phyloP scores from a whole-genome alignment of 2,888 invertebrate species.

The Criorhina ranunculi region DNA sequence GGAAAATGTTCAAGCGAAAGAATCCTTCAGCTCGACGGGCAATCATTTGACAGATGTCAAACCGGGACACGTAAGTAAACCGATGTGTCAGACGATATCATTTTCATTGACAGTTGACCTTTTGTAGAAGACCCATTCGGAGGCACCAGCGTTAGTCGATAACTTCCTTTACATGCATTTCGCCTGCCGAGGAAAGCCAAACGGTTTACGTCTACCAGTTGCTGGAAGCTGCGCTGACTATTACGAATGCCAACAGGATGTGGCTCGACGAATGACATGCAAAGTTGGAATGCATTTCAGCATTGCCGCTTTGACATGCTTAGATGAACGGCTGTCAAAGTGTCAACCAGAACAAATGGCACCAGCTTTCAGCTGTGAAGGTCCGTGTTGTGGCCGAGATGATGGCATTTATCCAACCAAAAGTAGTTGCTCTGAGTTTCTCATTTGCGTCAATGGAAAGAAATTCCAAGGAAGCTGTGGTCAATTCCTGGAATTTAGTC shows the following conservation, averaged over 20 bases:
- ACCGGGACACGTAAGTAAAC: constrained; percentile 52
- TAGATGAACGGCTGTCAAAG: constrained; percentile 50
- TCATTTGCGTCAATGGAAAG: constrained; percentile 35
- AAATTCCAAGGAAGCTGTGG: constrained; percentile 43
- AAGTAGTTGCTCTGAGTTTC: constrained; percentile 28
- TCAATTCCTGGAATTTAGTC: constrained; percentile 41
- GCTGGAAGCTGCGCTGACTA: constrained; percentile 60
- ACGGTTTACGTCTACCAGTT: constrained; percentile 62
- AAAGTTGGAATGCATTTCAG: constrained; percentile 49
- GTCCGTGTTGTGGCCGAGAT: constrained; percentile 43
- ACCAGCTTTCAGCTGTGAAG: constrained; percentile 25
- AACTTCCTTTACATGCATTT: constrained; percentile 44
- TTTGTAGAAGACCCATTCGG: constrained; percentile 31
- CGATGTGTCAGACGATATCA: background rate
- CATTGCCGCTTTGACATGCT: constrained; percentile 41
- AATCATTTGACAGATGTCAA: constrained; percentile 6
- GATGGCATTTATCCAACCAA: constrained; percentile 57
- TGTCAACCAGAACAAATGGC: constrained; percentile 20
- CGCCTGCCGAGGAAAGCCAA: constrained; percentile 51
- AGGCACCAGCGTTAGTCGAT: constrained; percentile 1
- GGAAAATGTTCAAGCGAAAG: constrained; percentile 19
- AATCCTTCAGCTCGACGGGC: background rate
- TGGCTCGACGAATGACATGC: constrained; percentile 37
- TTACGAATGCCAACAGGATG: constrained; percentile 40
- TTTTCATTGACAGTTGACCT: background rate